Evolutionary conservation across 2,113 vertebrate genomes (phyloP).

Genomic region (Orientallactaga bullata): DNA sequence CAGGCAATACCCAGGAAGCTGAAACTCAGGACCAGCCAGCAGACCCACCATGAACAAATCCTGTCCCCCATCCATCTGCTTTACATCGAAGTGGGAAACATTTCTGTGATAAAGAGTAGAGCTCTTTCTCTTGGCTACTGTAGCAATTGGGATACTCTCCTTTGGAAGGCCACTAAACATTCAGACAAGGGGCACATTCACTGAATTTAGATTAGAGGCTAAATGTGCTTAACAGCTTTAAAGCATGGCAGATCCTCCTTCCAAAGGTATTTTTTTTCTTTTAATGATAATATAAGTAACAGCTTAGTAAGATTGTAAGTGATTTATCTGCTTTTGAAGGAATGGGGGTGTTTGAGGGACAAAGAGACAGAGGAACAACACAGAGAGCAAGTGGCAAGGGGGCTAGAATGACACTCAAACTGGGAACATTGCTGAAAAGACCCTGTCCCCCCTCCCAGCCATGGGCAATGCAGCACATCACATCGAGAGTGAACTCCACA

Average conservation of each 20-base stretch:
- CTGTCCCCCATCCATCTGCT: constrained; percentile 84
- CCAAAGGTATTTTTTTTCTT: background rate
- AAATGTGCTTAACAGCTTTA: constrained; percentile 76
- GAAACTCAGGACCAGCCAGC: constrained; percentile 5
- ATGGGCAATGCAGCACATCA: background rate
- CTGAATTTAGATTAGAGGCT: constrained; percentile 76
- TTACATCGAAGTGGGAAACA: constrained; percentile 84
- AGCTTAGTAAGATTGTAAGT: background rate
- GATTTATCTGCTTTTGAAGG: constrained; percentile 3
- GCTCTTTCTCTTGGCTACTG: constrained; percentile 86
- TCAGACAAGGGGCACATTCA: constrained; percentile 82
- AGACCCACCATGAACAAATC: constrained; percentile 74
- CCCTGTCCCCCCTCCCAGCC: background rate
- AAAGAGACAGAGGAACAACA: background rate
- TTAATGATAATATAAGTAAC: constrained; percentile 67
- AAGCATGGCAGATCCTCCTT: constrained; percentile 67
- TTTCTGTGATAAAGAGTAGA: constrained; percentile 86
- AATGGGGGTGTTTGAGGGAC: background rate
- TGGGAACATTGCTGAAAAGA: background rate
- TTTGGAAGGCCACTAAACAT: constrained; percentile 81
- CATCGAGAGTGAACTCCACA: background rate
- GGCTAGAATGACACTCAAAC: background rate
- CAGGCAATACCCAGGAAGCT: constrained; percentile 30
- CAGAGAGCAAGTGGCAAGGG: background rate
- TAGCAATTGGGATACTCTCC: constrained; percentile 84